Conservation (phyloP, 2,888 invertebrate species). For the Plebejus anna region DNA sequence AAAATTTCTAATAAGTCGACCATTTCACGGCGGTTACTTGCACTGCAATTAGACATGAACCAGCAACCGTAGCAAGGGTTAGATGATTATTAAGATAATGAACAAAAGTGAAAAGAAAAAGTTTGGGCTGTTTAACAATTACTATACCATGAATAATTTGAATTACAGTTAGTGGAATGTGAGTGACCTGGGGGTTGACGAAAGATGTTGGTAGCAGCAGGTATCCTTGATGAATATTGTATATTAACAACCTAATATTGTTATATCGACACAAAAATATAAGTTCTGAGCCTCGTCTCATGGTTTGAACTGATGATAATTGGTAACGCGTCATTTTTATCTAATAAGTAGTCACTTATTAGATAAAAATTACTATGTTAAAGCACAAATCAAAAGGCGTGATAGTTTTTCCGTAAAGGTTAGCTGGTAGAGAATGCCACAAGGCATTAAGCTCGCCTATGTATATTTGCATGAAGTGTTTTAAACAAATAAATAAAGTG, state of each 20-base stretch:
- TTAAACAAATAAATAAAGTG: too few relatives aligned
- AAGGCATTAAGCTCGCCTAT: too few relatives aligned
- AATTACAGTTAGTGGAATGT: not conserved
- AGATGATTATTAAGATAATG: slow-evolving; percentile 16
- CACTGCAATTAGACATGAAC: not conserved
- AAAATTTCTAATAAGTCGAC: not conserved
- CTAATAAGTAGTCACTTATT: too few relatives aligned
- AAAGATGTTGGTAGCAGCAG: not conserved
- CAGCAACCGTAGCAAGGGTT: not conserved
- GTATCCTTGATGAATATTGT: not conserved
- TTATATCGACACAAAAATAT: not conserved
- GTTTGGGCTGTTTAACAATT: slow-evolving; percentile 7
- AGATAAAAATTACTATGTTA: too few relatives aligned
- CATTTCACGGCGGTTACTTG: not conserved
- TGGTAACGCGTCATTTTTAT: too few relatives aligned
- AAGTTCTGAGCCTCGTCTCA: not conserved
- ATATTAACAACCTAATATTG: not conserved
- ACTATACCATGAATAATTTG: slow-evolving; percentile 20
- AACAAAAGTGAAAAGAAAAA: slow-evolving; percentile 25
- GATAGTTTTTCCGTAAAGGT: too few relatives aligned
- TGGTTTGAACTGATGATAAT: too few relatives aligned
- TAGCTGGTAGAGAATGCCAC: too few relatives aligned
- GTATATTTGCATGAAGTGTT: too few relatives aligned
- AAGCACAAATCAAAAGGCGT: too few relatives aligned
- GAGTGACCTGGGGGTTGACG: not conserved